Conservation (phyloP, 2,797 vertebrate species). For the Sparidentex hasta region DNA sequence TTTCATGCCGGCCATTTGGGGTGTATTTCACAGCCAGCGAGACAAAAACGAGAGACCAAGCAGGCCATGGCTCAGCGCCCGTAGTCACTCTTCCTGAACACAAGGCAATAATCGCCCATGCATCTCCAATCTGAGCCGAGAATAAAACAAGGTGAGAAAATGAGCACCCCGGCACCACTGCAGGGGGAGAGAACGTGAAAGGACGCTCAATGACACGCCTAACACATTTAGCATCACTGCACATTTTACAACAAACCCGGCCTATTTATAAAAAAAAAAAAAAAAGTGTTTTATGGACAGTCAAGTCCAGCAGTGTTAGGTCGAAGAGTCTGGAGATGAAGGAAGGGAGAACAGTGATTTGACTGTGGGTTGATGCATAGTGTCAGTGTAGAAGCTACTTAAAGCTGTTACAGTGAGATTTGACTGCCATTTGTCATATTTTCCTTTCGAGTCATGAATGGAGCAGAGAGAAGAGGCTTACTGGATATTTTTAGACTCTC, state of each 20-base stretch:
- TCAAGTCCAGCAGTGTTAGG: constrained; percentile 13
- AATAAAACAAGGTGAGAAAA: constrained; percentile 81
- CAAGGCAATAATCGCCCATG: constrained; percentile 71
- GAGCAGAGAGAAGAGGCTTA: constrained; percentile 72
- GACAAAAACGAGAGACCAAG: constrained; percentile 47
- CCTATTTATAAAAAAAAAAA: constrained; percentile 4
- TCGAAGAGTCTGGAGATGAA: constrained; percentile 22
- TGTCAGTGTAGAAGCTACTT: constrained; percentile 62
- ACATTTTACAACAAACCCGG: background rate
- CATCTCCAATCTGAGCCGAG: constrained; percentile 70
- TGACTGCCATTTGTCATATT: constrained; percentile 71
- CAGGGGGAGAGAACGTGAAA: constrained; percentile 49
- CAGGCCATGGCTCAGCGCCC: constrained; percentile 53
- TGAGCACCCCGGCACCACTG: constrained; percentile 33
- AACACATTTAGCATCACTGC: constrained; percentile 52
- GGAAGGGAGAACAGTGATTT: constrained; percentile 23
- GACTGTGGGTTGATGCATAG: constrained; percentile 34
- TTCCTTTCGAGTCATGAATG: constrained; percentile 68
- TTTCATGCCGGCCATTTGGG: constrained; percentile 28
- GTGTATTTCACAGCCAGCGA: constrained; percentile 63
- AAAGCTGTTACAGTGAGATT: constrained; percentile 64
- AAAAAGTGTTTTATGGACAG: constrained; percentile 36
- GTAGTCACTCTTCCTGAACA: constrained; percentile 72
- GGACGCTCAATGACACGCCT: constrained; percentile 73
- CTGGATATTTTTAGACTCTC: constrained; percentile 71